A percentile compares a stretch with the other conserved stretches of the same genome.
Conservation (phyloP, 1,140 invertebrate genomes). For the Leptoteleia sp. region DNA sequence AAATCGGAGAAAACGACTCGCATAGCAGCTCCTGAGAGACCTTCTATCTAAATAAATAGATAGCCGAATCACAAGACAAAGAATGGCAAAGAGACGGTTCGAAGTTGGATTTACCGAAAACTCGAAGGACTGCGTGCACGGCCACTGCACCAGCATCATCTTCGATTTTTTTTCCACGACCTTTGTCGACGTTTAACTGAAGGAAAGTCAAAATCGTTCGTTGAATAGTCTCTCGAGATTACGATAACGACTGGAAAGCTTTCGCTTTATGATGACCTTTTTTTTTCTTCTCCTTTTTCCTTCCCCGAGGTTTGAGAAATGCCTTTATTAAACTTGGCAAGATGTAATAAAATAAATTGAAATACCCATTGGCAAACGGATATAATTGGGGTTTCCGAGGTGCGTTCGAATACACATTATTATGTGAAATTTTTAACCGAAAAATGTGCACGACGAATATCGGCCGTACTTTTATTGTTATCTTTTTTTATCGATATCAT, state of each 20-base stretch:
- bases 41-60: conserved; percentile 56
- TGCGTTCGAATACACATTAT: conserved; percentile 1
- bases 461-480: conserved; percentile 12
- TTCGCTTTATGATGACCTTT: conserved; percentile 21
- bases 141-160: conserved; percentile 2
- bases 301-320: conserved; percentile 1
- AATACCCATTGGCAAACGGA: conserved; percentile 7
- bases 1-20: conserved; percentile 50
- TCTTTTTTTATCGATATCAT: conserved; percentile 8
- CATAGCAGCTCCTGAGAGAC: conserved; percentile 31
- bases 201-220: conserved; percentile 34
- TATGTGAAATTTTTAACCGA: conserved; percentile 12
- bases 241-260: conserved; percentile 32
- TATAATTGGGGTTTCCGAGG: conserved; percentile 7
- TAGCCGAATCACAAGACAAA: conserved; percentile 36
- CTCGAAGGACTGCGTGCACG: neutral
- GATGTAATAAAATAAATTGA: conserved; percentile 26
- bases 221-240: conserved; percentile 27
- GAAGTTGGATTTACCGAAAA: conserved; percentile 24
- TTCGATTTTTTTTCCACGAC: conserved; percentile 14
- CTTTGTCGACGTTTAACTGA: conserved; percentile 16
- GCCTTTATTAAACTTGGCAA: conserved; percentile 17
- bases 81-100: conserved; percentile 30
- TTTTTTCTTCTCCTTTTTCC: too few relatives aligned
- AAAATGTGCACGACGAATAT: conserved; percentile 12